Conservation (phyloP, 2,113 vertebrate species). For the Petrocephalus microphthalmus region DNA sequence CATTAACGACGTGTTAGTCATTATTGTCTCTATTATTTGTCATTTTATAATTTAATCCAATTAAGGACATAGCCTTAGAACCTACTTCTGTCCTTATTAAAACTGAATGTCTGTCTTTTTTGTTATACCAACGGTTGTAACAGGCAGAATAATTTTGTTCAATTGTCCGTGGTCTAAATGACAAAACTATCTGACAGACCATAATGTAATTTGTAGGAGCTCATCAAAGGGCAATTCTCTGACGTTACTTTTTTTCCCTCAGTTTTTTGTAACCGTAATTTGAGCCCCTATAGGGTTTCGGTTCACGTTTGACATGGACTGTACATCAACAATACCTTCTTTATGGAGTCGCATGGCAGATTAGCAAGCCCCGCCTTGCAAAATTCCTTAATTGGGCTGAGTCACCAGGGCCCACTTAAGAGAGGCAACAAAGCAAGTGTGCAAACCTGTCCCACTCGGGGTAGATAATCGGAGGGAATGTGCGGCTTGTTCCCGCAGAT, state of each 20-base stretch:
- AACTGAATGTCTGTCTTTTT: background rate
- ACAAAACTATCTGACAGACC: background rate
- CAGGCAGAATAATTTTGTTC: background rate
- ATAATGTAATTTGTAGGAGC: background rate
- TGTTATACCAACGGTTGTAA: background rate
- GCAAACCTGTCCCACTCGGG: conserved; percentile 55
- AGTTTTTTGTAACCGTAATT: background rate
- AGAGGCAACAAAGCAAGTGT: conserved; percentile 52
- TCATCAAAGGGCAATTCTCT: conserved; percentile 8
- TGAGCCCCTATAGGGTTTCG: background rate
- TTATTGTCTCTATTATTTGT: background rate
- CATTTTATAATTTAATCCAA: background rate
- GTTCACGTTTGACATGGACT: conserved; percentile 1
- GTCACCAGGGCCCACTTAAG: conserved; percentile 49
- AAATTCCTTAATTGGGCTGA: conserved; percentile 48
- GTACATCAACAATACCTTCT: conserved; percentile 13
- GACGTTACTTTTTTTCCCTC: conserved; percentile 7
- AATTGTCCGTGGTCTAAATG: background rate
- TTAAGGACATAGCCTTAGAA: background rate
- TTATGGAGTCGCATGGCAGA: background rate
- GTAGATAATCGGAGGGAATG: conserved; percentile 57
- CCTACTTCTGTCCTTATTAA: background rate
- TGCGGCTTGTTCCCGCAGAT: conserved; percentile 50
- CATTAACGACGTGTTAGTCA: background rate
- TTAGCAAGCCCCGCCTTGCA: conserved; percentile 41